These are phyloP conservation scores for Glyptemys insculpta DNA, from an alignment of 2,797 vertebrate species.

Conservation along the genomic window DNA sequence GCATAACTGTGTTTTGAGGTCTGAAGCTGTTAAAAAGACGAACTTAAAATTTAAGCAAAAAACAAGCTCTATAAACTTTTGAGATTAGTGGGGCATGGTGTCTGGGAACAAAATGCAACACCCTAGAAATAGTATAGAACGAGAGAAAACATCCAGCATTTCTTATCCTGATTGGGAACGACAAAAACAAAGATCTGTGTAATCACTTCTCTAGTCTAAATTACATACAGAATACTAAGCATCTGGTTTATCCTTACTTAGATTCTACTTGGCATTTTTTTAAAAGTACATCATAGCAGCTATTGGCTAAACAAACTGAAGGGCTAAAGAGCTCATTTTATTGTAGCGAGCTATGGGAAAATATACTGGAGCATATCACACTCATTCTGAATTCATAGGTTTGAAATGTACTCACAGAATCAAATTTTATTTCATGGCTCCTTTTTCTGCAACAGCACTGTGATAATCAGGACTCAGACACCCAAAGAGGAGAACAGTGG, in stretches of 20 bases:
- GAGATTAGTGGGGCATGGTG: conserved; percentile 40
- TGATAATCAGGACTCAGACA: not conserved
- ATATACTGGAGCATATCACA: not conserved
- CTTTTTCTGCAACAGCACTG: not conserved
- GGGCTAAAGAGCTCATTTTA: not conserved
- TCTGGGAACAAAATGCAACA: conserved; percentile 4
- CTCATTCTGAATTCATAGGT: not conserved
- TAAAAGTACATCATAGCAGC: not conserved
- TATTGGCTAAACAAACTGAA: not conserved
- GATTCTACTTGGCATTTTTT: not conserved
- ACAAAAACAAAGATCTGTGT: conserved; percentile 12
- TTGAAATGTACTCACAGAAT: not conserved
- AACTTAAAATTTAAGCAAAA: conserved; percentile 51
- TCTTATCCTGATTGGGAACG: not conserved
- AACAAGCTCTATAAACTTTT: conserved; percentile 6
- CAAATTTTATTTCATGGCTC: not conserved
- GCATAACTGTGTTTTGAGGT: conserved; percentile 2
- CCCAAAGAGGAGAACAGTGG: not conserved
- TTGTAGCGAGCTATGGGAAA: not conserved
- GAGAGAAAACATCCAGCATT: conserved; percentile 12
- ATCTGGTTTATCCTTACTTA: not conserved
- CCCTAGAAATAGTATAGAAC: conserved; percentile 7
- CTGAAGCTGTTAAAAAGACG: conserved; percentile 39
- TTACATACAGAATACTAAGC: not conserved
- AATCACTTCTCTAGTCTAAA: conserved; percentile 8